These are phyloP conservation scores for Channa striata DNA, from an alignment of 2,797 vertebrate species.

Conservation along the genomic window DNA sequence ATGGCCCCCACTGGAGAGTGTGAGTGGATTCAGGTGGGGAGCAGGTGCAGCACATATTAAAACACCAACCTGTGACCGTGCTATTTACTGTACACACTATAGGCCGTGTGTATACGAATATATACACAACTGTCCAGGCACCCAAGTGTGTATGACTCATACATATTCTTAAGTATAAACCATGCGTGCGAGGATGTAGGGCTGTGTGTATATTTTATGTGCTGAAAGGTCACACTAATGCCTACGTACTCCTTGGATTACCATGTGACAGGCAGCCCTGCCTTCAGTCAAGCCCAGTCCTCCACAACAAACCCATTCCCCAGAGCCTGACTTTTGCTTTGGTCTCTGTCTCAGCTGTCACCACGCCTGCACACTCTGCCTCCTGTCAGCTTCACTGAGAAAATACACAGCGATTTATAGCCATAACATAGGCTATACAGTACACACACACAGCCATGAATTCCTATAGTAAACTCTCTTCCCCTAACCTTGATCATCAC, in stretches of 20 bases:
- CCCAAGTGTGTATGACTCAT: neutral
- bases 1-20: conserved; percentile 45
- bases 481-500: neutral
- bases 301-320: conserved; percentile 56
- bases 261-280: conserved; percentile 62
- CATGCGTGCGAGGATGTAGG: neutral
- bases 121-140: neutral
- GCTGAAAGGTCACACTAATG: conserved; percentile 22
- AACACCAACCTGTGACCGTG: conserved; percentile 17
- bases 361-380: conserved; percentile 61
- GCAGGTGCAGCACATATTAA: conserved; percentile 64
- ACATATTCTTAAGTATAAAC: conserved; percentile 14
- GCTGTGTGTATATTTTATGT: conserved; percentile 24
- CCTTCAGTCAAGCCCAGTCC: conserved; percentile 53
- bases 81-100: conserved; percentile 10
- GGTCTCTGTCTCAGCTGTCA: conserved; percentile 68
- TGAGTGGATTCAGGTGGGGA: conserved; percentile 66
- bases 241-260: conserved; percentile 56
- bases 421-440: conserved; percentile 25
- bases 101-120: conserved; percentile 1
- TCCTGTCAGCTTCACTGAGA: conserved; percentile 58
- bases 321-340: conserved; percentile 50
- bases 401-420: conserved; percentile 49
- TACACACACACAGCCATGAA: neutral
- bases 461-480: too few relatives aligned